Base-by-base conservation (phyloP, 2,797 vertebrate species). In the Enteromius trimaculatus region DNA sequence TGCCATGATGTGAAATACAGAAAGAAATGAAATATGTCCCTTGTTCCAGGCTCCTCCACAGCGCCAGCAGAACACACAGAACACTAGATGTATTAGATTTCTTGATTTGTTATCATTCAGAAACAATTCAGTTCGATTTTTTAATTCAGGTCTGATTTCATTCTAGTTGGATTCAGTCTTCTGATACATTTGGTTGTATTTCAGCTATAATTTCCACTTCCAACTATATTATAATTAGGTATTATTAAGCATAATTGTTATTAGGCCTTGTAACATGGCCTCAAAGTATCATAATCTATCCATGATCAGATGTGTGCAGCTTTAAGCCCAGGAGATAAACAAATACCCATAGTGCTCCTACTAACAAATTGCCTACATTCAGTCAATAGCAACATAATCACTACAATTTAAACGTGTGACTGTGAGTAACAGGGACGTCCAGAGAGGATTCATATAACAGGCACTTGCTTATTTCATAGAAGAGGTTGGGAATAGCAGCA, bases 381-480 rank as follows among this genome's bases (percentile, higher is more conserved):
- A 13, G 66, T 85, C 80, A 72, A 85, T 72, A 74, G 37, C 17
- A 44, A 64, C 49, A 74, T 74, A 82, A 82, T 85, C 29, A 34
- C 42, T 23, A 49, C 55, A 55, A 29, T 74, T 44, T 58, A 17
- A 34, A 76, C 13, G 74, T 71, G 83, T 74, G 44, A 55, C 29
- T 64, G 82, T 53, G 58, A 65, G 60, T 70, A 58, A 64, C 39
- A 14, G 53, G 19, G 65, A 21, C 26, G 49, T 49, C 49, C 3
- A n/a, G 29, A 8, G 51, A 70, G n/a, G 65, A 51, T 51, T 65
- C 29, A 79, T 34, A 47, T 34, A 65, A 47, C 60, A 16, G 62
- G 29, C 44, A 49, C 10, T 34, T 19, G 2, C 51, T 49, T 29
- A 62, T 34, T 39, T 58, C 17, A 29, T 29, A 58, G 53, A 62